phyloP scores from a whole-genome alignment of 2,113 vertebrate species.

The Nesogale talazaci region DNA sequence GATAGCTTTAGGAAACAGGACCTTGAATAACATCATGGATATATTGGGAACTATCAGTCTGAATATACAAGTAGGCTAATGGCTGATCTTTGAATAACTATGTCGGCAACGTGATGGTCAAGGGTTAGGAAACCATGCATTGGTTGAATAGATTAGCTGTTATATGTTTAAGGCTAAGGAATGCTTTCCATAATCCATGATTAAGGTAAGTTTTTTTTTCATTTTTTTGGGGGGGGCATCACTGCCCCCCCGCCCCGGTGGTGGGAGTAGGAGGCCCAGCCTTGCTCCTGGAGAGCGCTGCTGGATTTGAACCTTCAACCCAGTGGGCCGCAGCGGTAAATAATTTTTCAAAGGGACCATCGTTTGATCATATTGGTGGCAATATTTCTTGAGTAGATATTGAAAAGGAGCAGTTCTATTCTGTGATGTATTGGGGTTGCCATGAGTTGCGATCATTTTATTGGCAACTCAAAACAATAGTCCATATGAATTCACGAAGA shows the following conservation, averaged over 20 bases:
- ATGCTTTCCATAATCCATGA: neutral
- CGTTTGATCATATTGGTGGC: neutral
- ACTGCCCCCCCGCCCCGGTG: too few species aligned
- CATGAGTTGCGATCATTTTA: neutral
- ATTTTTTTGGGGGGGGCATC: too few species aligned
- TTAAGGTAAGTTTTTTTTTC: too few species aligned
- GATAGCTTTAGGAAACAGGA: neutral
- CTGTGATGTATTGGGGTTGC: neutral
- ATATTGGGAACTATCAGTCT: neutral
- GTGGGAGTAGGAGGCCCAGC: too few species aligned
- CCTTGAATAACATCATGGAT: neutral
- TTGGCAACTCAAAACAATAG: neutral
- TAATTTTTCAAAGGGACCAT: neutral
- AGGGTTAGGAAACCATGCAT: neutral
- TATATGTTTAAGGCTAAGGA: neutral
- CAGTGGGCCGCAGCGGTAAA: too few species aligned
- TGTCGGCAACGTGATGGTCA: neutral
- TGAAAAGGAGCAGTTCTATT: neutral
- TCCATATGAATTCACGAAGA: too few species aligned
- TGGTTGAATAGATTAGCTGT: too few species aligned
- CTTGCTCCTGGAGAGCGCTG: too few species aligned
- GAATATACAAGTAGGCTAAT: neutral
- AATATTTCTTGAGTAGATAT: constrained; percentile 5
- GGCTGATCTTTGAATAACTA: neutral
- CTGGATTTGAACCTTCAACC: too few species aligned